phyloP scores from a whole-genome alignment of 1,140 invertebrate genomes.

The Marisa cornuarietis region DNA sequence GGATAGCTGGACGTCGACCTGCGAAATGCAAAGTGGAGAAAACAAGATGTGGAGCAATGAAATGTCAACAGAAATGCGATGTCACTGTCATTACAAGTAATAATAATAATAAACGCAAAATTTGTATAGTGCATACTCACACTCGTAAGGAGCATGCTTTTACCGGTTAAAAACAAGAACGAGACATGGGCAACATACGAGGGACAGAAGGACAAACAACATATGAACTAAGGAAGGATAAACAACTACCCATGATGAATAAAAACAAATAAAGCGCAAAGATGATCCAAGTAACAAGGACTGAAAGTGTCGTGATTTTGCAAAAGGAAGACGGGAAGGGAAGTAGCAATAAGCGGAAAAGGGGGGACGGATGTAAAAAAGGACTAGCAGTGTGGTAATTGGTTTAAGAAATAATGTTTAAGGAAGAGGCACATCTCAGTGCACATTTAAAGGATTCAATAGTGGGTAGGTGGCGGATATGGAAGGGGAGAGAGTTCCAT shows the following conservation, averaged over 20 bases:
- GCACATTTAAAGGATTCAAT: no score
- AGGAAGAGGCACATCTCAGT: no score
- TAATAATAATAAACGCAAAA: neutral
- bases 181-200: neutral
- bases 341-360: neutral
- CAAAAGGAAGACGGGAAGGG: neutral
- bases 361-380: no score
- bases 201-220: neutral
- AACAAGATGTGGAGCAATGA: neutral
- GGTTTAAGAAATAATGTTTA: no score
- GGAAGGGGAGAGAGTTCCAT: no score
- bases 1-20: conserved; percentile 66
- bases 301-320: neutral
- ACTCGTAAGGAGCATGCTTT: neutral
- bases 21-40: neutral
- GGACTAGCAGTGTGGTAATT: no score
- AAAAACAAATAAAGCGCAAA: neutral
- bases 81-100: neutral
- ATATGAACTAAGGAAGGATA: no score
- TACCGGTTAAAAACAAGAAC: neutral
- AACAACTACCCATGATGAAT: neutral
- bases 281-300: neutral
- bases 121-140: neutral
- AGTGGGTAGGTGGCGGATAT: no score
- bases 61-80: neutral